A percentile compares a stretch with the other conserved stretches of the same genome.
Evolutionary conservation across 2,888 invertebrate genomes (phyloP).

Genomic region (Eupeodes luniger): DNA sequence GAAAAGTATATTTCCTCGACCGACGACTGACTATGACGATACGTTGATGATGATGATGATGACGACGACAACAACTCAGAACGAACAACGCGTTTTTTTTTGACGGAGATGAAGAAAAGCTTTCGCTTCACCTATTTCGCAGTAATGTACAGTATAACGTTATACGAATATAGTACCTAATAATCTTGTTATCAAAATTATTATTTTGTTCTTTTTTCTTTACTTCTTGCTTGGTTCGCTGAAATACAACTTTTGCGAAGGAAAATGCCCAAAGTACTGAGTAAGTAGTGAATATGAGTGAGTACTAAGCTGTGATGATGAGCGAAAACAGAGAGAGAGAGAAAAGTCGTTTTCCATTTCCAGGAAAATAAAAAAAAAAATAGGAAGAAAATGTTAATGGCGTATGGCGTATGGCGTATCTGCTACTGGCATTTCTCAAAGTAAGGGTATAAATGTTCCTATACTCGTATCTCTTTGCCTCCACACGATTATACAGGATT

Average conservation of each 20-base stretch:
- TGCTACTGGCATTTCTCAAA: no score
- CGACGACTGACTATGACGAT: slow-evolving; percentile 6
- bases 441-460: no score
- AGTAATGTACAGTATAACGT: background rate
- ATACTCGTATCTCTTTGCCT: background rate
- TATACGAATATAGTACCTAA: slow-evolving; percentile 1
- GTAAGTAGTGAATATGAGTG: slow-evolving; percentile 40
- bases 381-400: background rate
- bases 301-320: slow-evolving; percentile 16
- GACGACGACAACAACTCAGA: background rate
- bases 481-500: background rate
- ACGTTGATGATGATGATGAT: background rate
- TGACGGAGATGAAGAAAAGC: background rate
- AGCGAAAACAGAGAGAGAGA: slow-evolving; percentile 11
- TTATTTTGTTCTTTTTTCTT: slow-evolving; percentile 12
- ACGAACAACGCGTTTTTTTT: background rate
- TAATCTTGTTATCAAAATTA: slow-evolving; percentile 46
- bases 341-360: slow-evolving; percentile 2
- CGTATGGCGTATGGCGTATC: background rate
- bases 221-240: background rate
- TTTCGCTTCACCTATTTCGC: slow-evolving; percentile 46
- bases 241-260: slow-evolving; percentile 50
- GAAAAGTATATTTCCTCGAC: slow-evolving; percentile 22
- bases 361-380: slow-evolving; percentile 9
- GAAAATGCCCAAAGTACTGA: slow-evolving; percentile 62